Evolutionary conservation across 2,113 vertebrate species (phyloP).

Genomic region (Mesitornis unicolor): DNA sequence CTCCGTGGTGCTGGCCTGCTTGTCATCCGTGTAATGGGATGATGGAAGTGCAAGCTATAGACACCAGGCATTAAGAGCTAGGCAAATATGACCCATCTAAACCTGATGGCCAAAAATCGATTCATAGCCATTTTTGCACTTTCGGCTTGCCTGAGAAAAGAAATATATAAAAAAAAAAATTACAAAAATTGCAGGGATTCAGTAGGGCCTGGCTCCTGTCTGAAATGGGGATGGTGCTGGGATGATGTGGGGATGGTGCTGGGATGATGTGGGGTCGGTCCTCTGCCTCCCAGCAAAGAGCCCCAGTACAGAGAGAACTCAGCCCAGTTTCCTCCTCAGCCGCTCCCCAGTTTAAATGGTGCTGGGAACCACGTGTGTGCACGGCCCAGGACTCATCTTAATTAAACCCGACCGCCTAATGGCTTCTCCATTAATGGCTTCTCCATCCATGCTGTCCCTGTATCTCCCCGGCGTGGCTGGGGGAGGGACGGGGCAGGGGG

Average conservation of each 20-base stretch:
- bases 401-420: rapidly evolving
- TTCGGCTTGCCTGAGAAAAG: slow-evolving; percentile 34
- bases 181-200: background rate
- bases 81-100: slow-evolving; percentile 59
- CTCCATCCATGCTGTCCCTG: rapidly evolving
- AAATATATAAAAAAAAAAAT: background rate
- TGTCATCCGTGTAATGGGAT: slow-evolving; percentile 79
- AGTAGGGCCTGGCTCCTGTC: background rate
- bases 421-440: rapidly evolving
- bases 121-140: slow-evolving; percentile 53
- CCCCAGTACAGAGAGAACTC: rapidly evolving
- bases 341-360: rapidly evolving
- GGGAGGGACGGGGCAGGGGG: rapidly evolving
- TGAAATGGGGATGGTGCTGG: rapidly evolving
- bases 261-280: rapidly evolving
- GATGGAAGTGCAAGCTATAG: slow-evolving; percentile 75
- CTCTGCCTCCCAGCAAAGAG: too few species aligned
- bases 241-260: rapidly evolving
- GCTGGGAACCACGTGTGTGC: rapidly evolving
- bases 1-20: slow-evolving; percentile 74
- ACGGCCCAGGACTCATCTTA: rapidly evolving
- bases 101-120: slow-evolving; percentile 52
- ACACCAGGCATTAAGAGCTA: slow-evolving; percentile 68
- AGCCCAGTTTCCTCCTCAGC: rapidly evolving
- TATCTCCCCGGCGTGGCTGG: background rate